Evolutionary conservation across 2,797 vertebrate species (phyloP).

Genomic region (Serranus cabrilla): DNA sequence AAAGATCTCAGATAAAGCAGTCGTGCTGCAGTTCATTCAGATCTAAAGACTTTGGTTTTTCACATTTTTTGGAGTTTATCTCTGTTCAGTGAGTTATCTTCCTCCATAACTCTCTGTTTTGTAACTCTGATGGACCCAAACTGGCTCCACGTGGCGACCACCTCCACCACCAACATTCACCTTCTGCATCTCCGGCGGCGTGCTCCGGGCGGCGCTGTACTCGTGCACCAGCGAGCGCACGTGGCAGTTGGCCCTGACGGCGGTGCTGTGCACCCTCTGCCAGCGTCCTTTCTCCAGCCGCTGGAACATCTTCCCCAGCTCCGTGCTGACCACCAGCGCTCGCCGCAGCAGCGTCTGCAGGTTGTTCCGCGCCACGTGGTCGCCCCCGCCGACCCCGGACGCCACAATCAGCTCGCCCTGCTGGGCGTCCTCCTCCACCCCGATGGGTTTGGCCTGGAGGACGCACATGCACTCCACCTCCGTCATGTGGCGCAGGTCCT

Average conservation of each 20-base stretch:
- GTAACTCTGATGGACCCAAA: no score
- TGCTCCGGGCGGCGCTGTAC: conserved; percentile 83
- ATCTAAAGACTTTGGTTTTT: no score
- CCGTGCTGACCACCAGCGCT: conserved; percentile 95
- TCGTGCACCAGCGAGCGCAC: conserved; percentile 94
- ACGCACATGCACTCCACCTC: conserved; percentile 99
- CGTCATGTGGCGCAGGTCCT: conserved; percentile 96
- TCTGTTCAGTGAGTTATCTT: no score
- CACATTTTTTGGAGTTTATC: no score
- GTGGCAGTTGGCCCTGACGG: conserved; percentile 92
- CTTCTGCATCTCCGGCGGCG: conserved; percentile 91
- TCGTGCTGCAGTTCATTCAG: no score
- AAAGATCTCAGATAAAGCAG: no score
- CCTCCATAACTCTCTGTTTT: no score
- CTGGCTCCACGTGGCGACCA: no score
- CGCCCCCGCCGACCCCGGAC: conserved; percentile 65
- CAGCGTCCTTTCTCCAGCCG: conserved; percentile 94
- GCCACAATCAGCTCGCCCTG: conserved; percentile 91
- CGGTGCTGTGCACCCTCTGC: conserved; percentile 95
- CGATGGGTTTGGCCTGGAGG: conserved; percentile 97
- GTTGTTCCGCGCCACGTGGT: conserved; percentile 87
- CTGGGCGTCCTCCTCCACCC: conserved; percentile 90
- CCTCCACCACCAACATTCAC: conserved; percentile 71
- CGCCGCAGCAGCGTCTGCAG: conserved; percentile 93
- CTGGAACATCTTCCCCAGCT: conserved; percentile 94